Evolutionary conservation across 2,113 vertebrate species (phyloP).

Genomic region (Neopipo cinnamomea): DNA sequence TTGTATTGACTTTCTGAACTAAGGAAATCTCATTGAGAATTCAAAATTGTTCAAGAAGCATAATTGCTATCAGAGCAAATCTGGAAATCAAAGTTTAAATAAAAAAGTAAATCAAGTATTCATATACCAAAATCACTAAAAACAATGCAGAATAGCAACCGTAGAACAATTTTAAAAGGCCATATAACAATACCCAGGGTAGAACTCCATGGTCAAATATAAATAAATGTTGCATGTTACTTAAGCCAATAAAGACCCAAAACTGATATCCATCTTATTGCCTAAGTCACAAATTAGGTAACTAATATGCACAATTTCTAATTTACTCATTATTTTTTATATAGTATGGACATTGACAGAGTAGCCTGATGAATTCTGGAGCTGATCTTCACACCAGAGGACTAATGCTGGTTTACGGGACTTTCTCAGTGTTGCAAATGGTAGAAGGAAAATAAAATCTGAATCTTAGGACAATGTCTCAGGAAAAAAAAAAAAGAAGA

Average conservation of each 20-base stretch:
- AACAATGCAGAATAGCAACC: background rate
- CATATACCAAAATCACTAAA: background rate
- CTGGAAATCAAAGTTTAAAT: background rate
- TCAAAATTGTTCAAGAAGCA: background rate
- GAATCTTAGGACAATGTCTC: background rate
- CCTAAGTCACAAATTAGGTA: background rate
- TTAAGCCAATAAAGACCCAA: background rate
- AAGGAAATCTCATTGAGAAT: background rate
- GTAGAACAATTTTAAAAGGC: background rate
- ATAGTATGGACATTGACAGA: background rate
- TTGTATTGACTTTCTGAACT: background rate
- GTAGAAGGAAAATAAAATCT: background rate
- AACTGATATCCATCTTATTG: background rate
- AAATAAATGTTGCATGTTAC: background rate
- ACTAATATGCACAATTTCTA: background rate
- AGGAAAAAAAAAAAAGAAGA: background rate
- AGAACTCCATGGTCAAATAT: background rate
- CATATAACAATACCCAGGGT: accelerated
- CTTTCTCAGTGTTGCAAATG: background rate
- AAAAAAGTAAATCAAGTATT: background rate
- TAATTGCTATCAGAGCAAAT: background rate
- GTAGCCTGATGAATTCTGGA: background rate
- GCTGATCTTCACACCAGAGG: background rate
- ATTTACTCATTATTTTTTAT: background rate
- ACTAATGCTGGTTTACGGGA: background rate